These are phyloP conservation scores for Panurus biarmicus DNA, from an alignment of 2,113 vertebrate genomes.

Conservation along the genomic window DNA sequence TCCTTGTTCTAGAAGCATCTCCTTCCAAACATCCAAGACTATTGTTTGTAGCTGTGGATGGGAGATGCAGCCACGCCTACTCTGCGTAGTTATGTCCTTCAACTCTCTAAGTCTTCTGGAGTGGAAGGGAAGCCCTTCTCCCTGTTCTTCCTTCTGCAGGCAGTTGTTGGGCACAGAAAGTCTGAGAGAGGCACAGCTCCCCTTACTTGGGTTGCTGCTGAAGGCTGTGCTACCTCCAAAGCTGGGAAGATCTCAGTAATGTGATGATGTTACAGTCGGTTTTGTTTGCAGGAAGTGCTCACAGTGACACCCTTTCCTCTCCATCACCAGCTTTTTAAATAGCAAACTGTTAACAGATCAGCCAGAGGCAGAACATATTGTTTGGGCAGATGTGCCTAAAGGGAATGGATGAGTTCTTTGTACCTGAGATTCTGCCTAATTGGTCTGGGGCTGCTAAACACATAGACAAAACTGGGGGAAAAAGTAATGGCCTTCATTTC, in stretches of 20 bases:
- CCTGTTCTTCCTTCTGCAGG: neutral
- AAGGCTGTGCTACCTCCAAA: neutral
- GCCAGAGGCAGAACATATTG: neutral
- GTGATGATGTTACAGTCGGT: neutral
- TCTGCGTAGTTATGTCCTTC: neutral
- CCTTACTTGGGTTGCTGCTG: neutral
- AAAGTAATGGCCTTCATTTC: neutral
- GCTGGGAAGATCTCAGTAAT: neutral
- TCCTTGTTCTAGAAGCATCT: neutral
- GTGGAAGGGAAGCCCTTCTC: neutral
- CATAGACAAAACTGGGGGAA: rapidly evolving
- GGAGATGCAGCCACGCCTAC: neutral
- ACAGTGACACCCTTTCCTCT: neutral
- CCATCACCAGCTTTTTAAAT: neutral
- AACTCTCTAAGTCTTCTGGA: neutral
- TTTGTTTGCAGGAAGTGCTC: neutral
- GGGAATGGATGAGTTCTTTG: neutral
- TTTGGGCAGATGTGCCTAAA: neutral
- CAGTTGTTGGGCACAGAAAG: neutral
- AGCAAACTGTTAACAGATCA: neutral
- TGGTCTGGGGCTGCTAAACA: neutral
- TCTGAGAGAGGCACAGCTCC: neutral
- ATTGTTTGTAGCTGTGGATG: neutral
- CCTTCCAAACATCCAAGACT: neutral
- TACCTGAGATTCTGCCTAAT: neutral